Evolutionary conservation across 2,113 vertebrate species (phyloP).

Genomic region (Gnathonemus echidnorhynchus): DNA sequence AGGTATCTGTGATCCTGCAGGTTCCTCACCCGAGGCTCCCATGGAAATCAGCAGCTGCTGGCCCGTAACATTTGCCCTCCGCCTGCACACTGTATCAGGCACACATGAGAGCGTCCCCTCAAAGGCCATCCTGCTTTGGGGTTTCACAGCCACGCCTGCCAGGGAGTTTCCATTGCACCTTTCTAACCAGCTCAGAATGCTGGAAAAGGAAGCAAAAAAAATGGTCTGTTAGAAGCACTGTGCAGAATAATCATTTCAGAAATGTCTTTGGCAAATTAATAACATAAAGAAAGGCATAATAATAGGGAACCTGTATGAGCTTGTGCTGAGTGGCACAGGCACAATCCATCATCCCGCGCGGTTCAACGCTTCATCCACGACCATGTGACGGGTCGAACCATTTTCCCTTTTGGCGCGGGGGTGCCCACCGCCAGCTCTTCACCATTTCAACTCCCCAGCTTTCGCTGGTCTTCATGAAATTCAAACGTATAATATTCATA

Average conservation of each 20-base stretch:
- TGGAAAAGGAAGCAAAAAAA: neutral
- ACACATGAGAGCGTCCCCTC: neutral
- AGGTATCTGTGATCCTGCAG: neutral
- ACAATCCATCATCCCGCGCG: neutral
- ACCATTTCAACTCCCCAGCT: neutral
- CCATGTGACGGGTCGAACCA: neutral
- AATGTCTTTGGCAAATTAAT: neutral
- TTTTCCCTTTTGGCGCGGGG: neutral
- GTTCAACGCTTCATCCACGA: neutral
- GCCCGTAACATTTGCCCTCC: neutral
- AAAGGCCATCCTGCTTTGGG: neutral
- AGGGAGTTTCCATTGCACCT: neutral
- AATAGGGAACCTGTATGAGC: neutral
- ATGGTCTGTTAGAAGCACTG: neutral
- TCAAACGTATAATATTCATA: neutral
- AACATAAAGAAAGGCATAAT: neutral
- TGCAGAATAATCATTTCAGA: neutral
- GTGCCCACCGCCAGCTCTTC: neutral
- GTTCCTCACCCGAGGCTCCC: neutral
- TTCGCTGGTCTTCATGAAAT: neutral
- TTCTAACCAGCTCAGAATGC: neutral
- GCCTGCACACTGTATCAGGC: neutral
- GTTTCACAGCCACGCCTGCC: neutral
- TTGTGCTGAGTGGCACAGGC: neutral
- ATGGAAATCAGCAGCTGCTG: neutral